These are phyloP conservation scores for Xenentodon cancila DNA, from an alignment of 2,797 vertebrate species.

Conservation along the genomic window DNA sequence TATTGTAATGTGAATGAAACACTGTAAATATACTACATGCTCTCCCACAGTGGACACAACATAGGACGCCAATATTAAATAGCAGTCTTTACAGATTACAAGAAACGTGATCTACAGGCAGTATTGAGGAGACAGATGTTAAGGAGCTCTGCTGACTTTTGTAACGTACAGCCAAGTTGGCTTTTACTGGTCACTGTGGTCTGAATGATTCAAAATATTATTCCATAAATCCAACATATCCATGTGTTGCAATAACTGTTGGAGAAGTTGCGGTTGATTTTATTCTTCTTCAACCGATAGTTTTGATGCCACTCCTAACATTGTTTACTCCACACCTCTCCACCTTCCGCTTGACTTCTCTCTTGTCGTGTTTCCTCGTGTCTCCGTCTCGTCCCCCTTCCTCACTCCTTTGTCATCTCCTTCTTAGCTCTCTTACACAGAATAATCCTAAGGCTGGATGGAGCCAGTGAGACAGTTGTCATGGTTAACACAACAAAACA, in stretches of 20 bases:
- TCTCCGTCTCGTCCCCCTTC: constrained; percentile 4
- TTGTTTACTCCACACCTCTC: constrained; percentile 25
- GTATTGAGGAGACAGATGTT: constrained; percentile 40
- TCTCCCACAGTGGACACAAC: background rate
- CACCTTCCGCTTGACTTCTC: background rate
- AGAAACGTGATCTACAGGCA: constrained; percentile 4
- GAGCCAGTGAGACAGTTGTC: constrained; percentile 74
- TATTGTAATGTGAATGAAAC: background rate
- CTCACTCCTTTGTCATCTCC: constrained; percentile 24
- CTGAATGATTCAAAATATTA: constrained; percentile 47
- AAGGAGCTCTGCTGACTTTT: constrained; percentile 22
- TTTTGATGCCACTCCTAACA: constrained; percentile 9
- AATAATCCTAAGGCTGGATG: constrained; percentile 66
- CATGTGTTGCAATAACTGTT: constrained; percentile 50
- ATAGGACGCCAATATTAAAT: constrained; percentile 2
- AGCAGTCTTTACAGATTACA: constrained; percentile 10
- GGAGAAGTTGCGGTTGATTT: constrained; percentile 43
- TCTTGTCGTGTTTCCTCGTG: constrained; percentile 15
- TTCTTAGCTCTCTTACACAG: constrained; percentile 52
- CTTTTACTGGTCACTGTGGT: constrained; percentile 49
- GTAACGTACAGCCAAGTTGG: constrained; percentile 24
- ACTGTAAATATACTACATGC: background rate
- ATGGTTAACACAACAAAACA: constrained; percentile 82
- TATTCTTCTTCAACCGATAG: constrained; percentile 26
- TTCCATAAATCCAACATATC: constrained; percentile 47